Conservation (phyloP, 1,140 invertebrate genomes). For the Drosophila teissieri region DNA sequence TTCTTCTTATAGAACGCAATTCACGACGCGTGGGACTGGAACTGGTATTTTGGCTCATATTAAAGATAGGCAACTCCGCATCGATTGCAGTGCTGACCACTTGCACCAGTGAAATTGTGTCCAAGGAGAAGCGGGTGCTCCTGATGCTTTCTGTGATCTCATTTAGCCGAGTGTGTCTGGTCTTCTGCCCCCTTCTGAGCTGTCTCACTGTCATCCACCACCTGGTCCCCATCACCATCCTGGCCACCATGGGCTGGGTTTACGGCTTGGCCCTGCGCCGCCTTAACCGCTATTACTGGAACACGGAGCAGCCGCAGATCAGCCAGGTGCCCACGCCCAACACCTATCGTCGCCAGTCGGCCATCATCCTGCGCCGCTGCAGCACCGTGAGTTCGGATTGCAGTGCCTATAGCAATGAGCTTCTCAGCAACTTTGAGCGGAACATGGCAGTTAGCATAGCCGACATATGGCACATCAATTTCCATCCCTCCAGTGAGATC, state of each 20-base stretch:
- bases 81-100: slow-evolving; percentile 76
- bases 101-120: slow-evolving; percentile 77
- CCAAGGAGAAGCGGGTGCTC: slow-evolving; percentile 60
- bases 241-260: slow-evolving; percentile 66
- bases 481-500: slow-evolving; percentile 52
- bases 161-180: slow-evolving; percentile 68
- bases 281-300: slow-evolving; percentile 77
- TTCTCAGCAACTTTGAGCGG: slow-evolving; percentile 52
- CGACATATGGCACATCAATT: slow-evolving; percentile 74
- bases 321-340: slow-evolving; percentile 70
- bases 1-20: slow-evolving; percentile 42
- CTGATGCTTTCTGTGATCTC: slow-evolving; percentile 73
- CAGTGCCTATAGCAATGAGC: slow-evolving; percentile 60
- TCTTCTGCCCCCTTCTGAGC: slow-evolving; percentile 63
- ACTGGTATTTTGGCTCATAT: slow-evolving; percentile 70
- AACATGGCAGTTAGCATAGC: slow-evolving; percentile 72
- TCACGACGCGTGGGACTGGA: slow-evolving; percentile 66
- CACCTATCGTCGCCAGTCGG: slow-evolving; percentile 70
- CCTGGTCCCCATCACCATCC: slow-evolving; percentile 67
- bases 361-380: slow-evolving; percentile 55
- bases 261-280: slow-evolving; percentile 66
- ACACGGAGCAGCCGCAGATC: slow-evolving; percentile 61
- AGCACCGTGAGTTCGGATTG: slow-evolving; percentile 58
- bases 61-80: slow-evolving; percentile 75
- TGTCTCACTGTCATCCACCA: slow-evolving; percentile 67